These are phyloP conservation scores for Dromococcyx pavoninus DNA, from an alignment of 2,797 vertebrate genomes.

Conservation along the genomic window DNA sequence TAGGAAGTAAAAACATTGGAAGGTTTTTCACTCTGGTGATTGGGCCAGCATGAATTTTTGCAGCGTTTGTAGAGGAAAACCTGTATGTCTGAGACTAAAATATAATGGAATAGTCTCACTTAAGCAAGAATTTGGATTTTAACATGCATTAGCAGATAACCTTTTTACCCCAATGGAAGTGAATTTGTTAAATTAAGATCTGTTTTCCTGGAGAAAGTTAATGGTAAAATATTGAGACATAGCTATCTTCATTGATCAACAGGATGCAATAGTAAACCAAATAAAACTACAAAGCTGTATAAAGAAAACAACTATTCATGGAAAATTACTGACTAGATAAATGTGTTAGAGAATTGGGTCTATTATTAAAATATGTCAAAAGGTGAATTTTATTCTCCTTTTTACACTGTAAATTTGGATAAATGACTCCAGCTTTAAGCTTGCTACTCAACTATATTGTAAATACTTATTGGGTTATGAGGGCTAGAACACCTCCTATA, in stretches of 20 bases:
- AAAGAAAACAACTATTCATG: not conserved
- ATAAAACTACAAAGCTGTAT: not conserved
- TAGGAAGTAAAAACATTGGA: not conserved
- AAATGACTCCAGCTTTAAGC: not conserved
- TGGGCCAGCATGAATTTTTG: rapidly evolving
- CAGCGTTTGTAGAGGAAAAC: not conserved
- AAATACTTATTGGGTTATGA: not conserved
- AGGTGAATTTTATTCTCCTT: not conserved
- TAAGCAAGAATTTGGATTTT: not conserved
- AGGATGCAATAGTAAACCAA: not conserved
- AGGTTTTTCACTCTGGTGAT: not conserved
- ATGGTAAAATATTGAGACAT: not conserved
- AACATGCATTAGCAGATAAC: not conserved
- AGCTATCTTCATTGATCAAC: not conserved
- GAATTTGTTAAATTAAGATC: not conserved
- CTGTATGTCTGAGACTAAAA: not conserved
- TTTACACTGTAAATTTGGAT: not conserved
- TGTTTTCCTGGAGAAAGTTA: not conserved
- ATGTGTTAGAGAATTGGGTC: not conserved
- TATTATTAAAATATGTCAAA: not conserved
- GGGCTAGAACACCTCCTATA: no score
- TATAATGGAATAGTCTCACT: not conserved
- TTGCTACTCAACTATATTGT: not conserved
- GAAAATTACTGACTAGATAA: not conserved
- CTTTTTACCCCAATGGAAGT: not conserved